Percentiles rank a stretch among this genome's conserved stretches.
Evolutionary conservation across 2,888 invertebrate species (phyloP).

Genomic region (Agriopis aurantiaria): DNA sequence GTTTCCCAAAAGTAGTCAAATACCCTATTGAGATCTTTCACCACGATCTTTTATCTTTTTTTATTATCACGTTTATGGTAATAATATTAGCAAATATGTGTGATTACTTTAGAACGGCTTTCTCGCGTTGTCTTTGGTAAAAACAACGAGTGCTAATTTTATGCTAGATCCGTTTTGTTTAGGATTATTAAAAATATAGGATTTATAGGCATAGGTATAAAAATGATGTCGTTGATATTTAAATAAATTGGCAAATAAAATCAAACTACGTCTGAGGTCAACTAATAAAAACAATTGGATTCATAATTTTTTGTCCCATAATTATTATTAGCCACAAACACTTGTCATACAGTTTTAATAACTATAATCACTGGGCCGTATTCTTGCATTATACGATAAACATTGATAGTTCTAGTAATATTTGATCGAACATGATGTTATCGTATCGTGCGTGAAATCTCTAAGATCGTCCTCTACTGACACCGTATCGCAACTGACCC

Average conservation of each 20-base stretch:
- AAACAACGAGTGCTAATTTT: not conserved
- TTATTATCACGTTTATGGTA: constrained; percentile 9
- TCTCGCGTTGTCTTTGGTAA: not conserved
- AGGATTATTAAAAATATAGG: no score
- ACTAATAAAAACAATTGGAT: no score
- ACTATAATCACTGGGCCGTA: not conserved
- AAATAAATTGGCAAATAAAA: no score
- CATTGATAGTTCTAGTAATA: not conserved
- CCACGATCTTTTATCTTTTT: no score
- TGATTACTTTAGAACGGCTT: not conserved
- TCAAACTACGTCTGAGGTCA: not conserved
- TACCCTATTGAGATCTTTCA: no score
- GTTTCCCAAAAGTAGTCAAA: no score
- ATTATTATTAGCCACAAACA: constrained; percentile 6
- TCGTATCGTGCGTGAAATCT: not conserved
- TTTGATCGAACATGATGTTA: not conserved
- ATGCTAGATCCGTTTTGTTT: constrained; percentile 3
- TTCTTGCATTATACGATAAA: not conserved
- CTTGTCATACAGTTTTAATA: constrained; percentile 16
- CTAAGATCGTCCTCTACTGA: constrained; percentile 2
- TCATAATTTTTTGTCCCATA: no score
- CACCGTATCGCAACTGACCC: constrained; percentile 28
- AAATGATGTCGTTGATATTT: no score
- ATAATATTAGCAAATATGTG: constrained; percentile 9
- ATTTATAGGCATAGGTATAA: no score